Conservation (phyloP, 2,797 vertebrate genomes). For the Myotis pilosus region DNA sequence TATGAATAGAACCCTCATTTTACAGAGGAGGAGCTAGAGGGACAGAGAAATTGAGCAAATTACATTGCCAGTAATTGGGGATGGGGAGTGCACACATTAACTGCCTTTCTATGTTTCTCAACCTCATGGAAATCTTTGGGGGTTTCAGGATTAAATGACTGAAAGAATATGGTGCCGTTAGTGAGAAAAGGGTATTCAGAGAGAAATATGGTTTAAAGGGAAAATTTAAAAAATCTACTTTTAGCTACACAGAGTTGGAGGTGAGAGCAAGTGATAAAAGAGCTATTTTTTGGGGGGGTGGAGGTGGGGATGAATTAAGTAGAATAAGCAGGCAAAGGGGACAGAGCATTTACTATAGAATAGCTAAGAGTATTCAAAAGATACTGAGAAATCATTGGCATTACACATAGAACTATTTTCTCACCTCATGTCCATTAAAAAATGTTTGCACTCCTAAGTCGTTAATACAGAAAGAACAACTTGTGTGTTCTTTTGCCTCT, state of each 20-base stretch:
- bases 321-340: not conserved
- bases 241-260: not conserved
- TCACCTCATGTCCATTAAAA: not conserved
- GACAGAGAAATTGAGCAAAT: not conserved
- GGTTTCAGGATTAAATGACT: not conserved
- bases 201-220: not conserved
- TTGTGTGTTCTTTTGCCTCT: not conserved
- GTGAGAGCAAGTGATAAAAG: not conserved
- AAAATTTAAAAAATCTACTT: not conserved
- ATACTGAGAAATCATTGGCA: not conserved
- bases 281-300: not conserved
- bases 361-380: not conserved
- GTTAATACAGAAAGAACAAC: not conserved
- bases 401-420: not conserved
- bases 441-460: not conserved
- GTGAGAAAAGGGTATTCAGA: not conserved
- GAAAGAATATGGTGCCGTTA: not conserved
- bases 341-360: not conserved
- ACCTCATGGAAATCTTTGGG: not conserved
- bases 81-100: not conserved
- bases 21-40: not conserved
- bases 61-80: no score
- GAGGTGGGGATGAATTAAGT: not conserved
- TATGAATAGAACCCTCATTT: not conserved
- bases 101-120: not conserved